Evolutionary conservation across 2,797 vertebrate species (phyloP).

Genomic region (Mycteria americana): DNA sequence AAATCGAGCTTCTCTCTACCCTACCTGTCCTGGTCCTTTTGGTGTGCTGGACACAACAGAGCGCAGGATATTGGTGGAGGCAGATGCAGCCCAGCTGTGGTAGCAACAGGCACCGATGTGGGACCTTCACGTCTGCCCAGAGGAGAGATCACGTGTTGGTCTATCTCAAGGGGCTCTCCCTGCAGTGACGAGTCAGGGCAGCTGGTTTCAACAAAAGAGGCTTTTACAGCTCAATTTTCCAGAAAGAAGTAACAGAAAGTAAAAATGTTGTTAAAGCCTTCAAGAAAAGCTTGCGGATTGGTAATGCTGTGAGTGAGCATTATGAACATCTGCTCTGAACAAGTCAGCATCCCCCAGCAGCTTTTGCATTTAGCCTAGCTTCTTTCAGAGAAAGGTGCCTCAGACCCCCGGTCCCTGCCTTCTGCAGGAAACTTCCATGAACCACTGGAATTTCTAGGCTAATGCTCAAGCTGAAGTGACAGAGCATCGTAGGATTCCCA

Average conservation of each 20-base stretch:
- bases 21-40: fast-evolving
- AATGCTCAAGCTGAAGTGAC: background rate
- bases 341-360: background rate
- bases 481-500: background rate
- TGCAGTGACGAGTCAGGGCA: background rate
- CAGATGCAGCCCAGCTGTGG: background rate
- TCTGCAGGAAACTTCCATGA: background rate
- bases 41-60: background rate
- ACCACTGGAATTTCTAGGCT: background rate
- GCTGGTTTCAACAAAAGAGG: background rate
- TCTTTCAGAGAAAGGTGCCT: background rate
- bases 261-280: background rate
- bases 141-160: background rate
- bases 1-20: background rate
- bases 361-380: background rate
- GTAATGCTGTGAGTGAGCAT: background rate
- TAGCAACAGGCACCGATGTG: background rate
- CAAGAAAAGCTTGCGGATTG: background rate
- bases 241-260: background rate
- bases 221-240: conserved; percentile 18
- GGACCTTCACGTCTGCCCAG: background rate
- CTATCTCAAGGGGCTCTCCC: background rate
- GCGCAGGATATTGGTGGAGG: background rate
- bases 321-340: background rate
- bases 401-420: fast-evolving